Percentiles rank a stretch among this genome's conserved stretches.
phyloP scores from a whole-genome alignment of 2,888 invertebrate species.

The Aspidiotus rigidus region DNA sequence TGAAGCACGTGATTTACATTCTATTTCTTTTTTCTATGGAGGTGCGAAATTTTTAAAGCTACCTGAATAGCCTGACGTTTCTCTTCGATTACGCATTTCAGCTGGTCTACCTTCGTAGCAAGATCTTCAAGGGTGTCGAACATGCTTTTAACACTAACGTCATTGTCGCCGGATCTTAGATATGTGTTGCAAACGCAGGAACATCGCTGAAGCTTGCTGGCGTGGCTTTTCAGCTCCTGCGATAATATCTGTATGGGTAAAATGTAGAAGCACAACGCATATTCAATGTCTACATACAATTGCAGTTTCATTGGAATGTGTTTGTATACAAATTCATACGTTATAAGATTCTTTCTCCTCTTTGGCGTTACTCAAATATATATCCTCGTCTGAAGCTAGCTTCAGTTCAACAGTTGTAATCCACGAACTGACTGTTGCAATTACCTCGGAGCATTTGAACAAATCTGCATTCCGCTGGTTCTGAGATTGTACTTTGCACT shows the following conservation, averaged over 20 bases:
- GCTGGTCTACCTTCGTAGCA: neutral
- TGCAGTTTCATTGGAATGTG: neutral
- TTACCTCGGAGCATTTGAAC: slow-evolving; percentile 14
- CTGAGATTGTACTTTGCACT: neutral
- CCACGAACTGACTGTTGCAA: slow-evolving; percentile 13
- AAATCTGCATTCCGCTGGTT: slow-evolving; percentile 10
- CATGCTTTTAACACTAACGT: neutral
- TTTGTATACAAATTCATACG: neutral
- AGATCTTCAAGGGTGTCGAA: neutral
- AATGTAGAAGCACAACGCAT: neutral
- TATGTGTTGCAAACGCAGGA: neutral
- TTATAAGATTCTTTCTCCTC: slow-evolving; percentile 14
- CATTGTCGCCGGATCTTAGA: neutral
- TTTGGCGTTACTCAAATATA: slow-evolving; percentile 5
- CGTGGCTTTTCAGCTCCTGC: neutral
- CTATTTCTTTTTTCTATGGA: slow-evolving; percentile 13
- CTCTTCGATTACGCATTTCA: slow-evolving; percentile 10
- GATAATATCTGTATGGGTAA: neutral
- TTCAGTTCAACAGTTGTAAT: slow-evolving; percentile 23
- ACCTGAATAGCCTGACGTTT: slow-evolving; percentile 25
- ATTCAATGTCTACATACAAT: too few species aligned
- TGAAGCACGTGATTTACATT: neutral
- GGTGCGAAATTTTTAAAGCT: slow-evolving; percentile 19
- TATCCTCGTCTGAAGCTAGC: slow-evolving; percentile 20
- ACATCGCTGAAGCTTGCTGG: neutral